These are phyloP conservation scores for Drosophila gaucha DNA, from an alignment of 2,888 invertebrate genomes.

Conservation along the genomic window DNA sequence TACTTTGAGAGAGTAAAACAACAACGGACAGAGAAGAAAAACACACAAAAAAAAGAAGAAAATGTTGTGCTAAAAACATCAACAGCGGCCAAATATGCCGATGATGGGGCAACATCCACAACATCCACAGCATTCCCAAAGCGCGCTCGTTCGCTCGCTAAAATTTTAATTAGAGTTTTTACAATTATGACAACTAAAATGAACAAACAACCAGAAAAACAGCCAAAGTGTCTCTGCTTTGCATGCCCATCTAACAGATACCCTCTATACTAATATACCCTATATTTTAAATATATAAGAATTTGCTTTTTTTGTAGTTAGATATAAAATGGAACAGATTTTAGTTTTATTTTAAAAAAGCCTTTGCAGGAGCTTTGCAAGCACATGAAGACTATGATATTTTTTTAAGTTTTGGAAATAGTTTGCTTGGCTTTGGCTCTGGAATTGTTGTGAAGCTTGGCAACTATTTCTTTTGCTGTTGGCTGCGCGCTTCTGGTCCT, in stretches of 20 bases:
- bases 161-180: constrained; percentile 35
- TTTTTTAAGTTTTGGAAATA: too few relatives aligned
- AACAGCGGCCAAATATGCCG: constrained; percentile 34
- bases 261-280: too few relatives aligned
- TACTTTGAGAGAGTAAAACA: too few relatives aligned
- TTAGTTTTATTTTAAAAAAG: too few relatives aligned
- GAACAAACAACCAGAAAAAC: background rate
- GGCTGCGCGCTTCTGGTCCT: background rate
- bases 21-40: too few relatives aligned
- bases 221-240: background rate
- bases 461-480: constrained; percentile 2
- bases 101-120: constrained; percentile 23
- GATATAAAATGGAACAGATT: too few relatives aligned
- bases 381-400: too few relatives aligned
- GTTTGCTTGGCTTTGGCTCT: background rate
- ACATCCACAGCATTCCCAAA: background rate
- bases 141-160: constrained; percentile 15
- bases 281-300: too few relatives aligned
- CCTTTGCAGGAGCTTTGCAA: too few relatives aligned
- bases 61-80: constrained; percentile 21
- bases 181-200: constrained; percentile 15
- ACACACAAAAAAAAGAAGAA: too few relatives aligned
- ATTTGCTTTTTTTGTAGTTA: too few relatives aligned
- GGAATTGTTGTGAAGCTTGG: background rate
- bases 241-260: background rate